Evolutionary conservation across 2,113 vertebrate genomes (phyloP), one percentile per base, ranked within the genome.

Genomic region (Siphamia tubifer): DNA sequence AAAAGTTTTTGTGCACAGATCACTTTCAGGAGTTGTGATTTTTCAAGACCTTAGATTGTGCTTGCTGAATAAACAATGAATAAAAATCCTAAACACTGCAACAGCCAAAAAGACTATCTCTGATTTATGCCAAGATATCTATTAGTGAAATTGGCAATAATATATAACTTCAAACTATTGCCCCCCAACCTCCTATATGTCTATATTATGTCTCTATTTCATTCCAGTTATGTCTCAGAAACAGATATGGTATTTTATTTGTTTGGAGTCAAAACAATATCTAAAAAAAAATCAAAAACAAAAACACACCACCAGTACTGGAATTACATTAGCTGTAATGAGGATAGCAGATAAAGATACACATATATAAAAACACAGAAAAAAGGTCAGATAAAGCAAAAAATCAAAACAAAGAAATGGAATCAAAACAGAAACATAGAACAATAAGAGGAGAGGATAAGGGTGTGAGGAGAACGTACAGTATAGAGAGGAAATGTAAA

Each of bases 281-380:
- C 40, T 13, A 1, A 20, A 38, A 45, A n/a, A n/a, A n/a, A n/a
- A n/a, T n/a, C n/a, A 56, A 49, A 39, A 24, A 55, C 10, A n/a
- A 53, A 65, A 57, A 57, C n/a, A n/a, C n/a, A n/a, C n/a, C n/a
- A n/a, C n/a, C n/a, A n/a, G n/a, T 24, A 42, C 38, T 64, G 19
- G 58, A 67, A 77, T 77, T 66, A 38, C 62, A 78, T 77, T 75
- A 69, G 64, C 64, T 73, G 6, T 72, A 87, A 86, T 73, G 71
- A 87, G 68, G 45, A 45, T 15, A 34, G 36, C 23, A 53, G 48
- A 45, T 43, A 61, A 71, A n/a, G n/a, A n/a, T n/a, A n/a, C n/a
- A n/a, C 55, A 74, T 67, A 81, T 79, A 79, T 53, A 65, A 53
- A 66, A 17, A 19, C 49, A 69, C 39, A 12, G 13, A 32, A 62